Base-by-base conservation (phyloP, 2,797 vertebrate genomes). In the Poeciliopsis gracilis region DNA sequence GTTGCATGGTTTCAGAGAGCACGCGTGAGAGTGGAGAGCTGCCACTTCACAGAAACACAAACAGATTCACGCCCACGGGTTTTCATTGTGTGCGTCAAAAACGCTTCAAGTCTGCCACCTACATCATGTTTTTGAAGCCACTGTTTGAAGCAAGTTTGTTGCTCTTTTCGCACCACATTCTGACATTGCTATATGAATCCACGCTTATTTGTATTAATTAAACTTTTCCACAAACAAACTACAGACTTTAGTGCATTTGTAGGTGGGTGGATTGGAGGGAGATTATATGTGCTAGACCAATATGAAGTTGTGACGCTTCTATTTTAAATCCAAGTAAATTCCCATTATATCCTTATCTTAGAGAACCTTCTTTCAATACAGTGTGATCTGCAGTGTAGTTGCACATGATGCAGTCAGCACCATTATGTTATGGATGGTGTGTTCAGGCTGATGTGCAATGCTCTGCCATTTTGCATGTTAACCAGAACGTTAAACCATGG, bases 81-180 rank as follows among this genome's bases (percentile, higher is more conserved):
- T 67, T 45, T 69, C 82, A 11, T 70, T 69, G 75, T 73, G 72
- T 25, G 16, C 82, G 77, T 76, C 45, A 11, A 45, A 10, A 38
- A 0, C n/a, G 28, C 78, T 86, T 76, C 76, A 72, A 78, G 77
- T 79, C 57, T 82, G 77, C 87, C 80, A 81, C 87, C 76, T 83
- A 80, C 82, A 82, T 75, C 11, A 1, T 81, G 79, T 82, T 85
- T 88, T 75, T 88, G 73, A 90, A 89, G 89, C 86, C 84, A 77
- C 81, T 82, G 84, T 86, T 87, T 80, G 77, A 87, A 82, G 77
- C 74, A 53, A 77, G 23, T 46, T 41, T 76, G 28, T 36, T 77
- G 33, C 41, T 63, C 16, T 18, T 76, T 59, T 72, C 23, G 46
- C 36, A 0, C n/a, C 33, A 61, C 3, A 28, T 57, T 75, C 18